These are phyloP conservation scores for Hystrix brachyura DNA, from an alignment of 2,113 vertebrate genomes.

Conservation along the genomic window DNA sequence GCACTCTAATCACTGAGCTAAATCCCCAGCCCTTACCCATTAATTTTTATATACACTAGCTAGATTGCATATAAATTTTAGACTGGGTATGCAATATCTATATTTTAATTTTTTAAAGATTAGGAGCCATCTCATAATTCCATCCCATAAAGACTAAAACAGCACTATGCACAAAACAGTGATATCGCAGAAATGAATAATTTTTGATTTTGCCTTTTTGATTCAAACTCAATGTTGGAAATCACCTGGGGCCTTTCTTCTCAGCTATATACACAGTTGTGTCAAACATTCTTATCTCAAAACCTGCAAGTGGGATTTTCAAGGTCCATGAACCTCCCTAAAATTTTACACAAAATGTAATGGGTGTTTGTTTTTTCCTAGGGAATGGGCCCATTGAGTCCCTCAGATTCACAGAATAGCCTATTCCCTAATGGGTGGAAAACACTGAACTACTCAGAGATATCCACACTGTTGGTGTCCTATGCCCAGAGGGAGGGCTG, in stretches of 20 bases:
- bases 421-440: not conserved
- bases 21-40: not conserved
- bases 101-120: not conserved
- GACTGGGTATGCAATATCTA: not conserved
- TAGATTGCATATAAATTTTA: not conserved
- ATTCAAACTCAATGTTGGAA: not conserved
- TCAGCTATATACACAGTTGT: not conserved
- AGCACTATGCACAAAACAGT: not conserved
- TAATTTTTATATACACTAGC: not conserved
- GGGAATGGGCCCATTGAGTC: not conserved
- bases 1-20: too few relatives aligned
- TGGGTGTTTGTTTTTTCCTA: not conserved
- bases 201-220: constrained; percentile 12
- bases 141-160: not conserved
- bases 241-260: not conserved
- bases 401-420: not conserved
- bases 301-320: not conserved
- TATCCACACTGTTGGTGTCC: not conserved
- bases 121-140: not conserved
- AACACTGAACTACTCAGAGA: not conserved
- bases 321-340: not conserved
- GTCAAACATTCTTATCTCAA: not conserved
- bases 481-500: not conserved
- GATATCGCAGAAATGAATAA: not conserved
- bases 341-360: not conserved